These are phyloP conservation scores for Oncorhynchus keta DNA, from an alignment of 2,113 vertebrate genomes.

Conservation along the genomic window DNA sequence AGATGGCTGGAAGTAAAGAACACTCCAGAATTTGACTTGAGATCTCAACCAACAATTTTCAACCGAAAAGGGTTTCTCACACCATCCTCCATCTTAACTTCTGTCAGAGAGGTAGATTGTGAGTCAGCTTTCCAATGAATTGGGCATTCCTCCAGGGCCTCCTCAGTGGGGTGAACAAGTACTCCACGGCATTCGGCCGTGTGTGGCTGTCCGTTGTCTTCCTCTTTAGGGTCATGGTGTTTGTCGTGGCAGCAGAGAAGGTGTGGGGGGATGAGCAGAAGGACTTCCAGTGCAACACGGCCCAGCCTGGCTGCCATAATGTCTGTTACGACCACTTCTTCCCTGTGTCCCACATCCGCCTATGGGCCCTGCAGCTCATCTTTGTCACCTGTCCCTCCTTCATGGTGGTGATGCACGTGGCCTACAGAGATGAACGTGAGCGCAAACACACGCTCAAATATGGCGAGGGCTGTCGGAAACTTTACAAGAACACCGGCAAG, in stretches of 20 bases:
- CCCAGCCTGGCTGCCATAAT: conserved; percentile 90
- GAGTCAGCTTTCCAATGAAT: conserved; percentile 80
- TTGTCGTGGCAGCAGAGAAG: conserved; percentile 86
- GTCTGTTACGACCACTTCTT: conserved; percentile 93
- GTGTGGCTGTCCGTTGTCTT: conserved; percentile 95
- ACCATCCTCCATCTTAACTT: conserved; percentile 38
- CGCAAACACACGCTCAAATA: conserved; percentile 58
- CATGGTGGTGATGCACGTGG: conserved; percentile 92
- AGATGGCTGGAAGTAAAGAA: background rate
- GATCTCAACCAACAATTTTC: background rate
- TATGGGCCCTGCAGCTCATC: conserved; percentile 98
- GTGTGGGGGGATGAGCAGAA: conserved; percentile 95
- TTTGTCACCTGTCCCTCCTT: conserved; percentile 94
- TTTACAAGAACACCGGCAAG: conserved; percentile 83
- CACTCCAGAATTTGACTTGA: background rate
- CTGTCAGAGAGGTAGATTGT: conserved; percentile 39
- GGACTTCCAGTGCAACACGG: conserved; percentile 92
- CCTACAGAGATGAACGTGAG: conserved; percentile 85
- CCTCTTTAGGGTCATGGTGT: conserved; percentile 92
- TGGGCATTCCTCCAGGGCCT: conserved; percentile 87
- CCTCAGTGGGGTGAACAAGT: conserved; percentile 89
- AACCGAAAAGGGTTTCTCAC: background rate
- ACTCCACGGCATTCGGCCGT: conserved; percentile 91
- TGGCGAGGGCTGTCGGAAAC: conserved; percentile 53
- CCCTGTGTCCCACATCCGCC: conserved; percentile 90